phyloP scores from a whole-genome alignment of 1,140 invertebrate species.

The Scaptomyza montana region DNA sequence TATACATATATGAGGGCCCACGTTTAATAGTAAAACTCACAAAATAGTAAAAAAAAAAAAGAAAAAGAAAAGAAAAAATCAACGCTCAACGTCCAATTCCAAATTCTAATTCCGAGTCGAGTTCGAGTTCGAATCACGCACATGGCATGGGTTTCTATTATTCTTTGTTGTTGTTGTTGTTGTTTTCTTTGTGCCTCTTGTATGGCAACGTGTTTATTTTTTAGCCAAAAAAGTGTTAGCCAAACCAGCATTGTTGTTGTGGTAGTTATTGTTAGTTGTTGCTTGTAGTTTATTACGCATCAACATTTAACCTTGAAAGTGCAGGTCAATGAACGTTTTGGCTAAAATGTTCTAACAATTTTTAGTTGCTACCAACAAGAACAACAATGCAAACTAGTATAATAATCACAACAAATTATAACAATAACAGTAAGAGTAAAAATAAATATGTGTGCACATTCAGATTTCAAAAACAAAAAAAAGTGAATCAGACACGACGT shows the following conservation, averaged over 20 bases:
- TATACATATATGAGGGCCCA: conserved; percentile 1
- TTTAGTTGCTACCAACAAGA: conserved; percentile 52
- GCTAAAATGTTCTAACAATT: conserved; percentile 78
- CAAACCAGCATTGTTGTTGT: conserved; percentile 42
- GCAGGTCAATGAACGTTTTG: conserved; percentile 75
- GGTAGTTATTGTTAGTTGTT: conserved; percentile 20
- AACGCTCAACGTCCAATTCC: conserved; percentile 37
- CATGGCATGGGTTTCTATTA: conserved; percentile 50
- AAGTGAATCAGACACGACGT: conserved; percentile 41
- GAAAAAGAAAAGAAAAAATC: too few relatives aligned
- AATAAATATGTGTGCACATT: conserved; percentile 42
- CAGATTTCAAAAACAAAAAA: not conserved
- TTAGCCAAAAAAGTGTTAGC: conserved; percentile 52
- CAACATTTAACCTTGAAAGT: conserved; percentile 76
- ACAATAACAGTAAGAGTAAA: conserved; percentile 51
- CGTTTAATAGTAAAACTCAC: conserved; percentile 27
- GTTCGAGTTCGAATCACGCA: conserved; percentile 48
- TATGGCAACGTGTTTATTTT: conserved; percentile 55
- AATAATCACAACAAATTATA: conserved; percentile 29
- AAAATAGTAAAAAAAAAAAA: conserved; percentile 5
- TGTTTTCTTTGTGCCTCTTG: conserved; percentile 26
- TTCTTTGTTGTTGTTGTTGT: conserved; percentile 16
- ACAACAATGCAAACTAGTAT: not conserved
- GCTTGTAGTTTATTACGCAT: conserved; percentile 68
- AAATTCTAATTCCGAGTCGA: conserved; percentile 2